A percentile compares a stretch with the other conserved stretches of the same genome.
Evolutionary conservation across 2,888 invertebrate species (phyloP).

Genomic region (Periphyllus acericola): DNA sequence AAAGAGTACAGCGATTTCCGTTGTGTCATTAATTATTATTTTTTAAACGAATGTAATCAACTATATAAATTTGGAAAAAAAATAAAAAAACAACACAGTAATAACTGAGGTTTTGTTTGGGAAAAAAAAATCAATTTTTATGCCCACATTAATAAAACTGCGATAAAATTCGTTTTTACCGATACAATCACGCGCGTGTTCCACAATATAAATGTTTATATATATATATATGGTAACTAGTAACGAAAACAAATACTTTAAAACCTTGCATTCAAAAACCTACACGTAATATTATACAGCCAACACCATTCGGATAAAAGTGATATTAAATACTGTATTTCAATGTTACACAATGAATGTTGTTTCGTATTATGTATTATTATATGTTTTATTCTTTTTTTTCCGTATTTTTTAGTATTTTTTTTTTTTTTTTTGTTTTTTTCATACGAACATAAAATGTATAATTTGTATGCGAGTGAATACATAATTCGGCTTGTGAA

Average conservation of each 20-base stretch:
- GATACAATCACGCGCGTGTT: background rate
- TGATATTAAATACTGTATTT: background rate
- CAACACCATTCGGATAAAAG: background rate
- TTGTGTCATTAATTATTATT: constrained; percentile 9
- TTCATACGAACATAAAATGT: background rate
- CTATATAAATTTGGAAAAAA: background rate
- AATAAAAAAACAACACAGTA: background rate
- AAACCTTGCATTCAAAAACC: background rate
- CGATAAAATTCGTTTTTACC: constrained; percentile 5
- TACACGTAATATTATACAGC: background rate
- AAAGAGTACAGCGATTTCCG: background rate
- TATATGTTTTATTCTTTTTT: no score
- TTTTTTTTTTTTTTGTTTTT: background rate
- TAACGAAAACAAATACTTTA: background rate
- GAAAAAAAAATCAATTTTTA: background rate
- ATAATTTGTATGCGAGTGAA: background rate
- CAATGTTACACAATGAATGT: no score
- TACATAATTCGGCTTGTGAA: background rate
- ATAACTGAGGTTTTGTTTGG: background rate
- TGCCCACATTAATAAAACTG: constrained; percentile 1
- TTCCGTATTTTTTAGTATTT: no score
- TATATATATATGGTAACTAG: no score
- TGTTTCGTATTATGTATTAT: no score
- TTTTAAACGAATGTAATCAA: background rate
- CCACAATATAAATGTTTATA: no score